These are phyloP conservation scores for Dunckerocampus dactyliophorus DNA, from an alignment of 2,113 vertebrate species.

Conservation along the genomic window DNA sequence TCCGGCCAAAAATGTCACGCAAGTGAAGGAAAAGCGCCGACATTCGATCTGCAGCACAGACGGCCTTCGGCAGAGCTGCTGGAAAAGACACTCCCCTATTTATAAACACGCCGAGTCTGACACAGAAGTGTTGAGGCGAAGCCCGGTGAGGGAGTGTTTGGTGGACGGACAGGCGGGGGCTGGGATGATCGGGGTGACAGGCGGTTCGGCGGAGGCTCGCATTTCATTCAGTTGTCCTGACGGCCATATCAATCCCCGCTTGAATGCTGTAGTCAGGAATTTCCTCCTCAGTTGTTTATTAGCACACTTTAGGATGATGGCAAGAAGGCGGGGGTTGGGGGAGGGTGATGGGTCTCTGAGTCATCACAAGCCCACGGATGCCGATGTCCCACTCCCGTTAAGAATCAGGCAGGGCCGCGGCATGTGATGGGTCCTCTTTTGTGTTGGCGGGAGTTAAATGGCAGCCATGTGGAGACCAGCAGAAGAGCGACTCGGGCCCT, in stretches of 20 bases:
- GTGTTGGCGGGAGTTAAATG: conserved; percentile 64
- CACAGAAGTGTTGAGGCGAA: conserved; percentile 41
- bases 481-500: conserved; percentile 50
- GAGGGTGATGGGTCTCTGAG: conserved; percentile 15
- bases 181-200: conserved; percentile 14
- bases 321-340: background rate
- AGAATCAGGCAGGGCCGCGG: conserved; percentile 8
- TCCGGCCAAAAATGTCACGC: background rate
- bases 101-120: conserved; percentile 63
- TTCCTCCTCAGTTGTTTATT: conserved; percentile 11
- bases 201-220: conserved; percentile 34
- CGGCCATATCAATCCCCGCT: conserved; percentile 38
- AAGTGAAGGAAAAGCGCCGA: conserved; percentile 43
- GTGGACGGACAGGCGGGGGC: conserved; percentile 33
- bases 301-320: conserved; percentile 3
- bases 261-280: conserved; percentile 20
- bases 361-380: conserved; percentile 21
- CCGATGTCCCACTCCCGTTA: conserved; percentile 32
- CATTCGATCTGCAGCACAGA: conserved; percentile 61
- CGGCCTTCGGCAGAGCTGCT: conserved; percentile 50
- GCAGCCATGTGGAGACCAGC: conserved; percentile 62
- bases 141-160: conserved; percentile 24
- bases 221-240: conserved; percentile 64
- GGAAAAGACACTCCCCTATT: conserved; percentile 70
- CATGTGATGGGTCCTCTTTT: conserved; percentile 56